Evolutionary conservation across 1,140 invertebrate genomes (phyloP).

Genomic region (Chlorops oryzae): DNA sequence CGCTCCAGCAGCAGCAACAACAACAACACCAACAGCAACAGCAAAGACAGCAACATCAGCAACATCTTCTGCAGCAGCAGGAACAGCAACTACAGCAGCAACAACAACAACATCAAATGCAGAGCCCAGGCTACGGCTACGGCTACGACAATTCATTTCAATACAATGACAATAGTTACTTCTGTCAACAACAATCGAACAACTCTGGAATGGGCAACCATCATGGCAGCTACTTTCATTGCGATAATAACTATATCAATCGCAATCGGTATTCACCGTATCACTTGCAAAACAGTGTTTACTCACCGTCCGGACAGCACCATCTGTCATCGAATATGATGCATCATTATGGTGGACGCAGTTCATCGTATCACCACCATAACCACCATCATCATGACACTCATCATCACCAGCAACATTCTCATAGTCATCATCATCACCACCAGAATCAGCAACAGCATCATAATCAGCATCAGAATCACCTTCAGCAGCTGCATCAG

Average conservation of each 20-base stretch:
- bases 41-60: neutral
- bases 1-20: neutral
- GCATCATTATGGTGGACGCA: conserved; percentile 30
- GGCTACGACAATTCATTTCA: neutral
- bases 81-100: neutral
- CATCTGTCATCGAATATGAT: conserved; percentile 35
- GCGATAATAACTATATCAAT: conserved; percentile 22
- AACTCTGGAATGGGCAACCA: conserved; percentile 2
- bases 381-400: conserved; percentile 5
- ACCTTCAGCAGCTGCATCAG: too few relatives aligned
- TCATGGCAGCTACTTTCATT: neutral
- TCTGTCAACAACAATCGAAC: neutral
- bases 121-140: neutral
- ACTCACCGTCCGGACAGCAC: conserved; percentile 36
- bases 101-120: conserved; percentile 1
- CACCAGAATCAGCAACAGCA: neutral
- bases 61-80: neutral
- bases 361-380: conserved; percentile 18
- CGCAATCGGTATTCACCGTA: conserved; percentile 16
- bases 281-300: conserved; percentile 27
- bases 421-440: neutral
- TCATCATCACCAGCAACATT: neutral
- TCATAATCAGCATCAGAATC: neutral
- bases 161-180: neutral
- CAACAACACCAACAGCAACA: neutral